Evolutionary conservation across 2,888 invertebrate species (phyloP), one percentile per base, ranked within the genome.

Genomic region (Chymomyza amoena): DNA sequence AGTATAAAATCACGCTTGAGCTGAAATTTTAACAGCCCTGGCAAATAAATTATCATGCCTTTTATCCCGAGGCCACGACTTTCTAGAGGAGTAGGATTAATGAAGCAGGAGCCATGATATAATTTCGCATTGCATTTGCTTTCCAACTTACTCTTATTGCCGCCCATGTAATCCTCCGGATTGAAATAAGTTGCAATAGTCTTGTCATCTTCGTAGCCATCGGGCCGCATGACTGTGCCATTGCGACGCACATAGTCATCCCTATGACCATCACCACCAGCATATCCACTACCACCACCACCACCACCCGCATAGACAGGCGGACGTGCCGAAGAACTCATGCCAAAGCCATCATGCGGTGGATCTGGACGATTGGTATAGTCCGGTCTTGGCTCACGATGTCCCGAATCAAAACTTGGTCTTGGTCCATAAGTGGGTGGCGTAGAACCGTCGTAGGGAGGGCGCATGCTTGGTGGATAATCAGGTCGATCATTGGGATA

Each of bases 141-240:
- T 6, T 15, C 4, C 7, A 4, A 75, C 91, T 89, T 77, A 91
- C 91, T 88, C 77, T 89, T 90, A 68, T 84, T 78, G 67, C 82
- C 89, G 13, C 78, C 79, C 64, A 87, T 78, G 6, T 91, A 91
- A 56, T 92, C 91, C 51, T 90, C 90, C 1, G 92, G 92, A 89
- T 92, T 92, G 64, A 92, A 92, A 69, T 89, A 92, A 1, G 92
- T 92, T 50, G 91, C 88, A 60, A 92, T 92, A 7, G 89, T 87
- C 70, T 91, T 91, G 62, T 91, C 91, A 57, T 90, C 89, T 54
- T 87, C 86, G 67, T 89, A 89, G 62, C 82, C 86, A 50, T 75
- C 78, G 10, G 81, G 78, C 25, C 66, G 73, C 4, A 73, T 66
- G 7, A 69, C 77, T 13, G 79, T 79, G 18, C 78, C 79, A 68